A percentile compares a stretch with the other conserved stretches of the same genome.
These are phyloP conservation scores for Dryobota labecula DNA, from an alignment of 2,888 invertebrate genomes.

Conservation along the genomic window DNA sequence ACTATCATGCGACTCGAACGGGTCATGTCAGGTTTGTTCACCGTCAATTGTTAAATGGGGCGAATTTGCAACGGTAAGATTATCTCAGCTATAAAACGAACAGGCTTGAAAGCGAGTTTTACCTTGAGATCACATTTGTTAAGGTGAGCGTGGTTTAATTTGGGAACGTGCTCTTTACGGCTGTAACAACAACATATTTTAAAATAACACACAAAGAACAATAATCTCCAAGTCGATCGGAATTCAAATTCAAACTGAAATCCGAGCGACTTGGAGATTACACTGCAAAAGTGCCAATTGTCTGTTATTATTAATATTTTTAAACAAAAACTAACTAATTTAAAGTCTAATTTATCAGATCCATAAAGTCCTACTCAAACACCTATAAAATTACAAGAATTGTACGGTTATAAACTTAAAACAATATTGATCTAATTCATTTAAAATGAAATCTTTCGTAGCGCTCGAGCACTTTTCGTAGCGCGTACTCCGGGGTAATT, in stretches of 20 bases:
- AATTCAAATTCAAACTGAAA: conserved; percentile 34
- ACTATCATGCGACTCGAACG: conserved; percentile 34
- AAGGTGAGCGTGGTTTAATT: conserved; percentile 53
- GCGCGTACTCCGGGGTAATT: too few relatives aligned
- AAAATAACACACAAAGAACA: conserved; percentile 5
- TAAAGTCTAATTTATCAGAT: too few relatives aligned
- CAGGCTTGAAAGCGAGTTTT: conserved; percentile 58
- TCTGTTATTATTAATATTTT: too few relatives aligned
- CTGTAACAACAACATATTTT: conserved; percentile 32
- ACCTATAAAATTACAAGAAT: not conserved
- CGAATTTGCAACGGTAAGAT: conserved; percentile 48
- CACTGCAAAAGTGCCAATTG: too few relatives aligned
- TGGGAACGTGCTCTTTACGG: conserved; percentile 50
- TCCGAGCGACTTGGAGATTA: too few relatives aligned
- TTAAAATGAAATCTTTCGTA: not conserved
- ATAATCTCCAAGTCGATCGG: conserved; percentile 1
- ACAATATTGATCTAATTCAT: not conserved
- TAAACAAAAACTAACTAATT: too few relatives aligned
- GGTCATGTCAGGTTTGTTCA: conserved; percentile 41
- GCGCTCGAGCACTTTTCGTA: conserved; percentile 35
- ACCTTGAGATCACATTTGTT: conserved; percentile 61
- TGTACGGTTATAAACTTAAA: too few relatives aligned
- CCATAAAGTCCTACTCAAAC: too few relatives aligned
- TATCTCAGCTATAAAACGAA: conserved; percentile 56
- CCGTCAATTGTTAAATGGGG: conserved; percentile 56